phyloP scores from a whole-genome alignment of 2,888 invertebrate genomes.

The Heliconius ismenius region DNA sequence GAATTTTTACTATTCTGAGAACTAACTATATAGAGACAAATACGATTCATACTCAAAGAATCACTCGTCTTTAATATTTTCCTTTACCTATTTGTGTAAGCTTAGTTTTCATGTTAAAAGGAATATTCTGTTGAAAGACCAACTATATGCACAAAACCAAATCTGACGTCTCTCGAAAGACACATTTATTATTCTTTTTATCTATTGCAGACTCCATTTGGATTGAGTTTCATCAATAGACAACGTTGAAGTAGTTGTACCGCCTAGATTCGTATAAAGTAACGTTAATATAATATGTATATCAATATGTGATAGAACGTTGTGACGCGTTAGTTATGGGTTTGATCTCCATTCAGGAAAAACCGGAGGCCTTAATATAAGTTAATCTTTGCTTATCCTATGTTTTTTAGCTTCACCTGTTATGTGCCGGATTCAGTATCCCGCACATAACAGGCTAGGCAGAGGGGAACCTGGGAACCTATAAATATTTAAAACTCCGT shows the following conservation, averaged over 20 bases:
- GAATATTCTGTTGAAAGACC: slow-evolving; percentile 9
- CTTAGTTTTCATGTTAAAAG: slow-evolving; percentile 20
- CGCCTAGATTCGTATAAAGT: neutral
- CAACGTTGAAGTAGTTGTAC: neutral
- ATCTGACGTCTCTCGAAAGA: slow-evolving; percentile 8
- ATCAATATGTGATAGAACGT: neutral
- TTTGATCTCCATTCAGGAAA: too few species aligned
- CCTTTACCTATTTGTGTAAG: slow-evolving; percentile 13
- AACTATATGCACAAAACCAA: slow-evolving; percentile 16
- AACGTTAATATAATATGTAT: neutral
- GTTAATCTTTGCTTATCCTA: too few species aligned
- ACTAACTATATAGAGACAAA: neutral
- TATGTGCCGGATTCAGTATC: too few species aligned
- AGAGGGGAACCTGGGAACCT: too few species aligned
- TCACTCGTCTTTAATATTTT: slow-evolving; percentile 8
- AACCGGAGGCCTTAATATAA: too few species aligned
- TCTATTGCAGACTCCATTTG: slow-evolving; percentile 11
- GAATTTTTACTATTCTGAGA: slow-evolving; percentile 9
- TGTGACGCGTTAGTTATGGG: neutral
- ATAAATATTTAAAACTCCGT: too few species aligned
- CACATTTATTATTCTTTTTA: slow-evolving; percentile 23
- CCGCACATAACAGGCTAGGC: too few species aligned
- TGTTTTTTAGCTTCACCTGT: too few species aligned
- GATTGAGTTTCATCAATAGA: slow-evolving; percentile 10
- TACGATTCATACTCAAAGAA: slow-evolving; percentile 4